Evolutionary conservation across 2,797 vertebrate species (phyloP), one percentile per base, ranked within the genome.

Genomic region (Labroides dimidiatus): DNA sequence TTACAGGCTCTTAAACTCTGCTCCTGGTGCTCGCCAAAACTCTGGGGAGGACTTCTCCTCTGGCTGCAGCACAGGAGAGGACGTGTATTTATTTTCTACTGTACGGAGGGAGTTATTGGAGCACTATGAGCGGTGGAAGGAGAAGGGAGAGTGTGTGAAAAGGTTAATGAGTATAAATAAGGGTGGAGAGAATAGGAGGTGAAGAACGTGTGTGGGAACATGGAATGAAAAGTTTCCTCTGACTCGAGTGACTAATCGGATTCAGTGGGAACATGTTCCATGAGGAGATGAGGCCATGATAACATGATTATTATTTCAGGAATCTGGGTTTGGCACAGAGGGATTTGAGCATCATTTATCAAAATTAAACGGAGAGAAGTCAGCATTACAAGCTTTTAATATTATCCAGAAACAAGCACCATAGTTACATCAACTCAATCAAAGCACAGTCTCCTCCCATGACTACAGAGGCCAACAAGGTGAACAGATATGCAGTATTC

Each of bases 1-100:
- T 95, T 91, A 93, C 88, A 93, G 84, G 91, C 90, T 91, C 89
- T 87, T 86, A 90, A 89, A 92, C 74, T 75, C 86, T 78, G 92
- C 72, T 92, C 68, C 63, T 64, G 72, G 75, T 72, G 64, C 74
- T 89, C 91, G 91, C 86, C 93, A 93, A 91, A 86, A 89, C 81
- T 74, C 87, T 67, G 72, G 67, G 92, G 85, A 89, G 91, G 92
- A 93, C 90, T 86, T 87, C 90, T 90, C 91, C 90, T 92, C 93
- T 77, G 64, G 82, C 65, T 72, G 84, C 86, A 76, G 81, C 84
- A 81, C 91, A 89, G 70, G 89, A 82, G 56, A 39, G 37, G 37
- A 30, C n/a, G 2, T 59, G 56, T 47, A 44, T 54, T 64, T 48
- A 15, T 69, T 48, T 11, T 15, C 41, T 44, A 48, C 52, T 64